phyloP scores from a whole-genome alignment of 2,797 vertebrate genomes.

The Anabas testudineus region DNA sequence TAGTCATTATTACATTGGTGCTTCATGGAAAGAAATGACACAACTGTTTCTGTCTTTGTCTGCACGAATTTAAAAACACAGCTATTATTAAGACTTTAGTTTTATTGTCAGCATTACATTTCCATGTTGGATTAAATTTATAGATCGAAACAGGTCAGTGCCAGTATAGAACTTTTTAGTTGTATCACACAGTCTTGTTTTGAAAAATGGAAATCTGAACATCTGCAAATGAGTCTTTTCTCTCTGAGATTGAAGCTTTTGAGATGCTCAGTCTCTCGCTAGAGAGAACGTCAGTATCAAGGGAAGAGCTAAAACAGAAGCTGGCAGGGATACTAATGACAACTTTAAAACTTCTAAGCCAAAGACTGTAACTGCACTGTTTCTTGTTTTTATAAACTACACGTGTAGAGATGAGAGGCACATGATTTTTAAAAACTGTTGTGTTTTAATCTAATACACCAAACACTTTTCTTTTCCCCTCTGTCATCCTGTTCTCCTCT shows the following conservation, averaged over 20 bases:
- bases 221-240: background rate
- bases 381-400: constrained; percentile 1
- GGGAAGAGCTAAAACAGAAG: constrained; percentile 1
- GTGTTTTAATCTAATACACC: constrained; percentile 26
- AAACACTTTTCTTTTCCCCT: constrained; percentile 36
- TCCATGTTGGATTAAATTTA: too few species aligned
- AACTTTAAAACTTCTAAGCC: background rate
- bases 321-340: constrained; percentile 35
- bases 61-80: too few species aligned
- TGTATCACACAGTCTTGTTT: background rate
- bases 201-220: background rate
- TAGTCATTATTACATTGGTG: too few species aligned
- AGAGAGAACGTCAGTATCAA: background rate
- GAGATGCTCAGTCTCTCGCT: background rate
- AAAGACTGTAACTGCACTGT: background rate
- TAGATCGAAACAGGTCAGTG: background rate
- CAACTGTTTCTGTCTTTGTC: too few species aligned
- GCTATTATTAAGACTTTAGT: too few species aligned
- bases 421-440: too few species aligned
- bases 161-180: background rate
- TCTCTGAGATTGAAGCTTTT: background rate
- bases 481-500: constrained; percentile 18
- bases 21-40: too few species aligned
- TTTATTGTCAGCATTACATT: too few species aligned
- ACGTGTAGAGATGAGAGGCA: background rate